Base-by-base conservation (phyloP, 2,888 invertebrate species). In the Eupithecia pulchellata region DNA sequence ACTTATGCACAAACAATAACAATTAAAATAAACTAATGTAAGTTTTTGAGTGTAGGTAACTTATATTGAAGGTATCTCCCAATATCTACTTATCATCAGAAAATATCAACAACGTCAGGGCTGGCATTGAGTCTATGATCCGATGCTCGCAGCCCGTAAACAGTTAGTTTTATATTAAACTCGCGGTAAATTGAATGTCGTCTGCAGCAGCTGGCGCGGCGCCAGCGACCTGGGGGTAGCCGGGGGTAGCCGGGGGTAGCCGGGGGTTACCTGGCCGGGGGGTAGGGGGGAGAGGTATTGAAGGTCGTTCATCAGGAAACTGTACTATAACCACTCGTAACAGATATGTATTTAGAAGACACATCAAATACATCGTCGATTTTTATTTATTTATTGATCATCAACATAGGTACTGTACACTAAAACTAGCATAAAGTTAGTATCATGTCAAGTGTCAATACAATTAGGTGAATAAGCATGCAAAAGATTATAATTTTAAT, bases 151-250 rank as follows among this genome's bases (percentile, higher is more conserved):
- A 32, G 20, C 58, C 20, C 66, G 39, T 66, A 60, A 66, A 66
- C 4, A 42, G 42, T 66, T 42, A 47, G 20, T 47, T 47, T 42
- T 47, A 58, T 66, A 39, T 66, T 30, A 64, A n/a, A 42, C 58
- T 52, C 25, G 32, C 27, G 67, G 27, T 13, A 67, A 67, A 67
- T 67, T 67, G 67, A 57, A 14, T 42, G 27, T 64, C 42, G 17
- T 42, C 64, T 73, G 52, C 63, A 67, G 68, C 11, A 14, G 25
- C 17, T 57, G 57, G 57, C 57, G 17, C 5, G 17, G 0, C 57
- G 57, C 57, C 57, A 57, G n/a, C n/a, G n/a, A n/a, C n/a, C n/a
- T n/a, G n/a, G n/a, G 57, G 29, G 14, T 20, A 47, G 2, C 55
- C 55, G 14, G 55, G 14, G 29, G 14, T 20, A 47, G 2, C 55